phyloP scores from a whole-genome alignment of 1,140 invertebrate species.

The Drosophila watanabei region DNA sequence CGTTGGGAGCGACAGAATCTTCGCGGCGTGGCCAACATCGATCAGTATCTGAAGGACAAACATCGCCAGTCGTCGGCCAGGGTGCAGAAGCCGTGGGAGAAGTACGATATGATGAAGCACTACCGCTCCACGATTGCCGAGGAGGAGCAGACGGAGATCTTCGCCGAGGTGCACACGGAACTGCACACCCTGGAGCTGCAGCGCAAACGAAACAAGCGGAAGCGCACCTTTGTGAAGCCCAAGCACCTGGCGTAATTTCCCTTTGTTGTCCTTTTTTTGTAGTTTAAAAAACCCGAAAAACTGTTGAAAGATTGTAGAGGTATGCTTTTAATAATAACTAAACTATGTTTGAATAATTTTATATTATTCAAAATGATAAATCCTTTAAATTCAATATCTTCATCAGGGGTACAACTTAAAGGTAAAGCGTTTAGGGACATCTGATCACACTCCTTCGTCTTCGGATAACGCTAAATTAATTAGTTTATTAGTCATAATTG shows the following conservation, averaged over 20 bases:
- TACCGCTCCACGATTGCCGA: slow-evolving; percentile 95
- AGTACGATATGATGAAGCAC: slow-evolving; percentile 97
- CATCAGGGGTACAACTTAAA: not conserved
- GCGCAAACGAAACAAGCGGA: slow-evolving; percentile 89
- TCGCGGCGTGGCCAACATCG: slow-evolving; percentile 91
- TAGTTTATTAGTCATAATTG: slow-evolving; percentile 70
- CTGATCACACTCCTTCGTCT: not conserved
- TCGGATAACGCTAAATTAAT: slow-evolving; percentile 51
- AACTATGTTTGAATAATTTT: not conserved
- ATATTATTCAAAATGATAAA: not conserved
- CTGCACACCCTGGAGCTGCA: slow-evolving; percentile 90
- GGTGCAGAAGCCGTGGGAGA: slow-evolving; percentile 92
- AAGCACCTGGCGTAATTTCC: slow-evolving; percentile 86
- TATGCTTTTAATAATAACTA: not conserved
- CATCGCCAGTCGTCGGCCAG: slow-evolving; percentile 87
- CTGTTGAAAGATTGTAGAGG: not conserved
- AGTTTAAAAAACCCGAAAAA: slow-evolving; percentile 54
- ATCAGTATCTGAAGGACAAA: slow-evolving; percentile 88
- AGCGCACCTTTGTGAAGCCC: slow-evolving; percentile 89
- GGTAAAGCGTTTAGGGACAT: not conserved
- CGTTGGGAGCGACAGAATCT: slow-evolving; percentile 94
- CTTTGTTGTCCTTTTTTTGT: slow-evolving; percentile 60
- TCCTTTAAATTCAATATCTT: not conserved
- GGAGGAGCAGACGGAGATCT: slow-evolving; percentile 95
- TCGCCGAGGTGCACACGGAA: slow-evolving; percentile 92